Evolutionary conservation across 1,140 invertebrate genomes (phyloP).

Genomic region (Polyergus mexicanus): DNA sequence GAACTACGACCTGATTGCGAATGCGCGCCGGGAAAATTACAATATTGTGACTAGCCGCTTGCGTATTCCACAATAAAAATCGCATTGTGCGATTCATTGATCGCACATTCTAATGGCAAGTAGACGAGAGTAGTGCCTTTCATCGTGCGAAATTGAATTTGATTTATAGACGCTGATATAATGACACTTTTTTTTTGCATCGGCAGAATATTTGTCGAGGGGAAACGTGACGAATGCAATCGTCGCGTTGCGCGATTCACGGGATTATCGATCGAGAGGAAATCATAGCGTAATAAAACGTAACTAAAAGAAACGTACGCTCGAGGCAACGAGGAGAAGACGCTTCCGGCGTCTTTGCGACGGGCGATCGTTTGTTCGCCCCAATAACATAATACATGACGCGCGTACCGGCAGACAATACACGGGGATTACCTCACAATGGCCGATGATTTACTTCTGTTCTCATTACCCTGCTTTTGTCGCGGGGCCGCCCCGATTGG

Average conservation of each 20-base stretch:
- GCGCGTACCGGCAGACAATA: slow-evolving; percentile 82
- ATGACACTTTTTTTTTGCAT: slow-evolving; percentile 13
- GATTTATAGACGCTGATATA: slow-evolving; percentile 34
- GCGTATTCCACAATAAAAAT: slow-evolving; percentile 14
- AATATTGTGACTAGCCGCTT: slow-evolving; percentile 53
- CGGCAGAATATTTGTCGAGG: slow-evolving; percentile 14
- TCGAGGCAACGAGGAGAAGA: slow-evolving; percentile 24
- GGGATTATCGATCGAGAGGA: slow-evolving; percentile 4
- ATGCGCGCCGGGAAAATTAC: slow-evolving; percentile 45
- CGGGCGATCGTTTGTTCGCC: slow-evolving; percentile 60
- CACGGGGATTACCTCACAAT: slow-evolving; percentile 83
- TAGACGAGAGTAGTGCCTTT: slow-evolving; percentile 27
- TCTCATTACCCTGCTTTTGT: slow-evolving; percentile 84
- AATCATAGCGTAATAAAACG: slow-evolving; percentile 6
- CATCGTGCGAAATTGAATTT: slow-evolving; percentile 40
- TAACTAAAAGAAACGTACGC: slow-evolving; percentile 1
- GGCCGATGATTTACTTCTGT: slow-evolving; percentile 84
- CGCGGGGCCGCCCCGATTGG: slow-evolving; percentile 76
- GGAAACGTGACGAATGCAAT: slow-evolving; percentile 31
- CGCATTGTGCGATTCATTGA: slow-evolving; percentile 31
- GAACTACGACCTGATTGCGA: slow-evolving; percentile 57
- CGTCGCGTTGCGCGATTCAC: background rate
- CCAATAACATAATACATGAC: slow-evolving; percentile 84
- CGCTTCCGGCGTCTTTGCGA: slow-evolving; percentile 66
- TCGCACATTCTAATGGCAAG: slow-evolving; percentile 40